These are phyloP conservation scores for Pipra filicauda DNA, from an alignment of 2,113 vertebrate genomes.

Conservation along the genomic window DNA sequence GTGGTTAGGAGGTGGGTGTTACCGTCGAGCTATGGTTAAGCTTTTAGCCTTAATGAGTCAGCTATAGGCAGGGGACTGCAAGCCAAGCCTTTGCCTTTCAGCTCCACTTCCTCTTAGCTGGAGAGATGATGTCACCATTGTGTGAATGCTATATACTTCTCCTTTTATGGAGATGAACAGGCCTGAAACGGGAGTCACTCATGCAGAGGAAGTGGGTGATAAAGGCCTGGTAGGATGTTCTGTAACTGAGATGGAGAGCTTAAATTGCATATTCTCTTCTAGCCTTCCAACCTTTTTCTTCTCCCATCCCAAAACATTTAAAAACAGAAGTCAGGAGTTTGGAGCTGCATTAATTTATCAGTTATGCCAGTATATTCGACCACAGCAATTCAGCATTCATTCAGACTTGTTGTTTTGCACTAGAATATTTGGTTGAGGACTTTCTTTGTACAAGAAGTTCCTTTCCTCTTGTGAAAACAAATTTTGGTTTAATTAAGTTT, in stretches of 20 bases:
- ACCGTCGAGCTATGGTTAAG: neutral
- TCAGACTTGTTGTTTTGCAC: neutral
- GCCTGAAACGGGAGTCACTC: conserved; percentile 43
- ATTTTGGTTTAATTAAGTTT: neutral
- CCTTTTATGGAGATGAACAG: conserved; percentile 80
- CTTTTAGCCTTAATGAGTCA: conserved; percentile 64
- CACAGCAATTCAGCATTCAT: neutral
- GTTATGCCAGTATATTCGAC: neutral
- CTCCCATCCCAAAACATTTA: neutral
- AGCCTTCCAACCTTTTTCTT: neutral
- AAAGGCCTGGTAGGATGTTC: conserved; percentile 33
- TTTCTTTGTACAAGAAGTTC: neutral
- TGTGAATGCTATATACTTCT: conserved; percentile 58
- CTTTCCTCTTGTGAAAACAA: neutral
- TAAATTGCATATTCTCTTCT: neutral
- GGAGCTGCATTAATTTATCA: neutral
- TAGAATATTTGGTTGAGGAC: neutral
- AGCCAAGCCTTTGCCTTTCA: conserved; percentile 56
- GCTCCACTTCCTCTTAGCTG: conserved; percentile 69
- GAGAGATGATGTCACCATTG: conserved; percentile 74
- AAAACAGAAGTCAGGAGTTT: neutral
- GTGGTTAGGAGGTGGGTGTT: conserved; percentile 38
- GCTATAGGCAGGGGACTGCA: conserved; percentile 35
- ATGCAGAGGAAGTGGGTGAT: conserved; percentile 71
- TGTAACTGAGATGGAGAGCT: neutral